Evolutionary conservation across 2,113 vertebrate genomes (phyloP).

Genomic region (Elephantulus edwardii): DNA sequence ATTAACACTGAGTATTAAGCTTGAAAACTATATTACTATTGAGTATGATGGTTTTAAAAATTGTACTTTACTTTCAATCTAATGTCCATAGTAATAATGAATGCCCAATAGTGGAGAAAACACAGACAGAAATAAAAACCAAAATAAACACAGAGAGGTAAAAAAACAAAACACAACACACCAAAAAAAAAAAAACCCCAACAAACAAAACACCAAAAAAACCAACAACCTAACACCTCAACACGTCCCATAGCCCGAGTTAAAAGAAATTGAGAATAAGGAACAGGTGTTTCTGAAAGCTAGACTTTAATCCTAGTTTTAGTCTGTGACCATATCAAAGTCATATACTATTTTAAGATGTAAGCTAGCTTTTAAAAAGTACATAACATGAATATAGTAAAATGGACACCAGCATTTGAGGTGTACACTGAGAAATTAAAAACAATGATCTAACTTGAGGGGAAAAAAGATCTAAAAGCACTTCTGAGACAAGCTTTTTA

Average conservation of each 20-base stretch:
- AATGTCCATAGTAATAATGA: background rate
- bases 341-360: constrained; percentile 72
- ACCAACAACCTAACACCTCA: no score
- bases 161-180: constrained; percentile 33
- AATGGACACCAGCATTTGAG: constrained; percentile 11
- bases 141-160: constrained; percentile 5
- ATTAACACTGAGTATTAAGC: background rate
- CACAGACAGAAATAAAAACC: background rate
- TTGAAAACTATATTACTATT: constrained; percentile 13
- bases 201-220: constrained; percentile 37
- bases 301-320: constrained; percentile 65
- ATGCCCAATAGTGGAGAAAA: background rate
- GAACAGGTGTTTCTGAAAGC: constrained; percentile 63
- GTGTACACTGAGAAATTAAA: background rate
- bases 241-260: background rate
- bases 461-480: background rate
- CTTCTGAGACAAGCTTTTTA: background rate
- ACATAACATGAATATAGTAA: constrained; percentile 30
- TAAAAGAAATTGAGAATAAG: constrained; percentile 59
- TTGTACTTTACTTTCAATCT: constrained; percentile 38
- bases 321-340: constrained; percentile 53
- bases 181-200: constrained; percentile 28
- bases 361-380: constrained; percentile 58
- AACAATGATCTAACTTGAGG: background rate
- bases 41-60: background rate